phyloP scores from a whole-genome alignment of 2,888 invertebrate species.

The Strigamia maritima region DNA sequence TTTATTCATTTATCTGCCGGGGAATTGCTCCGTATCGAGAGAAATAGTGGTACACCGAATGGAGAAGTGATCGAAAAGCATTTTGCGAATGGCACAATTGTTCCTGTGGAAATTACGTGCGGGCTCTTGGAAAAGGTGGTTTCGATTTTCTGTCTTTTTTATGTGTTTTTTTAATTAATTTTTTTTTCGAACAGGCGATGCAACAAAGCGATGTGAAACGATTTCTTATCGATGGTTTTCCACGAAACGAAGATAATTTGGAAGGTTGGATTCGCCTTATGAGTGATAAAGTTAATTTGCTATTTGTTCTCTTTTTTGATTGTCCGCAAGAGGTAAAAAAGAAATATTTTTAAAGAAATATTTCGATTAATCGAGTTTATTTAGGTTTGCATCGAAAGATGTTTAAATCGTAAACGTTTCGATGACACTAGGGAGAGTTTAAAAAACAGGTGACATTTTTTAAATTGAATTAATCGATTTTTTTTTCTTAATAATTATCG shows the following conservation, averaged over 20 bases:
- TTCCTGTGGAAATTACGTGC: conserved; percentile 98
- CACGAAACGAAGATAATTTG: conserved; percentile 92
- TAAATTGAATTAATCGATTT: not conserved
- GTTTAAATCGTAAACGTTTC: not conserved
- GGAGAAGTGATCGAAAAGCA: conserved; percentile 89
- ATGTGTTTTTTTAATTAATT: not conserved
- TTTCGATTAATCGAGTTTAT: not conserved
- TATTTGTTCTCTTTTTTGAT: conserved; percentile 88
- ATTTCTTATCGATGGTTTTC: conserved; percentile 97
- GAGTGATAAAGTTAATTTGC: conserved; percentile 74
- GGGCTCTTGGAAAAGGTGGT: conserved; percentile 84
- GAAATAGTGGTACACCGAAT: conserved; percentile 76
- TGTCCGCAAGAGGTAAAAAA: conserved; percentile 67
- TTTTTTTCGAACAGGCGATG: conserved; percentile 50
- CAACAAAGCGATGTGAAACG: conserved; percentile 63
- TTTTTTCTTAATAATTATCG: not conserved
- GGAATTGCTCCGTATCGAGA: conserved; percentile 89
- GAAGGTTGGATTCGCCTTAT: conserved; percentile 87
- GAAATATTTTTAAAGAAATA: not conserved
- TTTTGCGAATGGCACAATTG: conserved; percentile 89
- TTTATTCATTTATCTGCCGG: conserved; percentile 63
- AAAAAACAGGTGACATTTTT: not conserved
- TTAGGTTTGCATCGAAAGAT: conserved; percentile 1
- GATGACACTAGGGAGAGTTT: conserved; percentile 22
- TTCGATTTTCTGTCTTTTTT: not conserved